These are phyloP conservation scores for Cataglyphis hispanica DNA, from an alignment of 1,140 invertebrate species.

Conservation along the genomic window DNA sequence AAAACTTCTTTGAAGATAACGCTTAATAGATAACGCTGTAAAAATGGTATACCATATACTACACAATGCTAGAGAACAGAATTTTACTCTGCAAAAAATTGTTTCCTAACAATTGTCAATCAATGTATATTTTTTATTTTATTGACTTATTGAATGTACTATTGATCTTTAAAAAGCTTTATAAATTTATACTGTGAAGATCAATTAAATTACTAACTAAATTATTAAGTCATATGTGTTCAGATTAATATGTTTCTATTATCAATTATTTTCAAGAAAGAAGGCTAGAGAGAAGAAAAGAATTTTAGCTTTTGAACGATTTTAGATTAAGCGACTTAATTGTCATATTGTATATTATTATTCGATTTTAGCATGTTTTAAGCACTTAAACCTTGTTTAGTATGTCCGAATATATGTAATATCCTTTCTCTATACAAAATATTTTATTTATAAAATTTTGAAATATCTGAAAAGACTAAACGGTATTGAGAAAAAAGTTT, in stretches of 20 bases:
- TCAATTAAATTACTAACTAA: constrained; percentile 70
- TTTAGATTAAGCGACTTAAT: neutral
- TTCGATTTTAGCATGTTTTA: constrained; percentile 11
- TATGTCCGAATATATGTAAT: neutral
- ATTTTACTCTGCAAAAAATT: neutral
- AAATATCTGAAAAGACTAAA: too few species aligned
- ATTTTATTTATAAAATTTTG: too few species aligned
- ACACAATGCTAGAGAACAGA: too few species aligned
- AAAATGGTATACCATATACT: neutral
- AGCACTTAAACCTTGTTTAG: neutral
- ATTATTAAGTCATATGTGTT: constrained; percentile 64
- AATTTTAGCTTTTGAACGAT: constrained; percentile 26
- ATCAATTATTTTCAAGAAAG: constrained; percentile 43
- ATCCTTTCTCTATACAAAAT: too few species aligned
- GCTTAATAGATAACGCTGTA: neutral
- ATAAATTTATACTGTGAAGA: constrained; percentile 58
- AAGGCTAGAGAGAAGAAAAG: neutral
- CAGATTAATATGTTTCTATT: constrained; percentile 75
- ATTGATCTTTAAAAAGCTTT: constrained; percentile 13
- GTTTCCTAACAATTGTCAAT: neutral
- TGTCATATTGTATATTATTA: neutral
- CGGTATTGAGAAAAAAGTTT: too few species aligned
- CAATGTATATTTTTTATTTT: neutral
- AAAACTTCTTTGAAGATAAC: neutral
- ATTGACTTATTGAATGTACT: constrained; percentile 4